Base-by-base conservation (phyloP, 2,797 vertebrate genomes). In the Chromobotia macracanthus region DNA sequence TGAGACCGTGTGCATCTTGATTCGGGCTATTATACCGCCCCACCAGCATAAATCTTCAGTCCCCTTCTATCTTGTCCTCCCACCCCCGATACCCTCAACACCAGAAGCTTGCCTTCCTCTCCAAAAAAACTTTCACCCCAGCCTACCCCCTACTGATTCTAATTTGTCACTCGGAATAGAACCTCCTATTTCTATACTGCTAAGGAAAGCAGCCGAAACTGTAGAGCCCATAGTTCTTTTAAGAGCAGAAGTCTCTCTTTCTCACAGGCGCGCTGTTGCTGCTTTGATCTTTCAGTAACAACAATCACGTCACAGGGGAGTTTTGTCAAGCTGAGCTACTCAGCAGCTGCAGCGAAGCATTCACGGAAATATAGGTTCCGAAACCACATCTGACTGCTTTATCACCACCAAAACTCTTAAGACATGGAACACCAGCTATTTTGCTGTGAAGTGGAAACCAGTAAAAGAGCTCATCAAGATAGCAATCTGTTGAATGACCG, bases 361-460 rank as follows among this genome's bases (percentile, higher is more conserved):
- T 92, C 86, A 85, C 91, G 89, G 87, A 90, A 90, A 67, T 92
- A 91, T n/a, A n/a, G 89, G 84, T 71, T 75, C 80, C 75, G 60
- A 66, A 60, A 86, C 80, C 86, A 74, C 64, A 81, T 84, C 79
- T 84, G 19, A 67, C 76, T 74, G 85, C 87, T 84, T 80, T 75
- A 69, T 77, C 85, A 83, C 64, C 83, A 77, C 48, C 56, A 84
- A 83, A 81, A 81, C 73, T 25, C 63, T 23, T 60, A 87, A 87
- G 90, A 89, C 89, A 99, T 99, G 97, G 96, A 96, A 89, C 95
- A 96, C 90, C 96, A 98, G 93, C 95, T 98, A 92, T 93, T 99
- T 88, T 99, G 97, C 93, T 98, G 96, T 89, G 97, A 99, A 89
- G 95, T 95, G 91, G 97, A 98, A 87, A 94, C 95, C 90, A 94